Conservation (phyloP, 2,888 invertebrate species). For the Pycnomerus fuliginosus region DNA sequence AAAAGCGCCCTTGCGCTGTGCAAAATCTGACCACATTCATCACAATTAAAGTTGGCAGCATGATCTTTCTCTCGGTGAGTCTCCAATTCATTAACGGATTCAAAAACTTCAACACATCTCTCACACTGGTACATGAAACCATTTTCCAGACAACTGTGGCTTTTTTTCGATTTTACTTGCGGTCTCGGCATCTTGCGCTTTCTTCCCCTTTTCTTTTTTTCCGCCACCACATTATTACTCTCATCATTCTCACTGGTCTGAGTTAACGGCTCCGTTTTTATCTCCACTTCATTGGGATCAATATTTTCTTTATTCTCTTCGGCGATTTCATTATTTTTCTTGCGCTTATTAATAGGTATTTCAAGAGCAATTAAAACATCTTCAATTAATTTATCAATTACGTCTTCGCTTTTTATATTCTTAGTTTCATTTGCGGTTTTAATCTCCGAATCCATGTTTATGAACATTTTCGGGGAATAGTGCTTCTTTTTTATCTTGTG, state of each 20-base stretch:
- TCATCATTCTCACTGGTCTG: constrained; percentile 10
- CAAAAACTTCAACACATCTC: constrained; percentile 46
- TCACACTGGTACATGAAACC: constrained; percentile 52
- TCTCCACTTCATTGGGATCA: not conserved
- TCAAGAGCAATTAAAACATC: constrained; percentile 48
- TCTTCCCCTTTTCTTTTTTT: constrained; percentile 44
- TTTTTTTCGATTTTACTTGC: constrained; percentile 30
- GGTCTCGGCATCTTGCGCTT: constrained; percentile 46
- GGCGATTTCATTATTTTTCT: not conserved
- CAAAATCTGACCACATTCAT: constrained; percentile 50
- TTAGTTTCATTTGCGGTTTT: constrained; percentile 6
- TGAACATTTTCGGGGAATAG: constrained; percentile 50
- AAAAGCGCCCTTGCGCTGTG: constrained; percentile 50
- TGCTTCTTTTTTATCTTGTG: constrained; percentile 59
- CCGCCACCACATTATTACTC: constrained; percentile 21
- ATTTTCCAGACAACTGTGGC: constrained; percentile 33
- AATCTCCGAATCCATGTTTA: too few relatives aligned
- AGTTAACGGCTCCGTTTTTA: constrained; percentile 31
- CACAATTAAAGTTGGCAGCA: constrained; percentile 50
- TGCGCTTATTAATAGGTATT: constrained; percentile 34
- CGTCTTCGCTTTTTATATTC: constrained; percentile 41
- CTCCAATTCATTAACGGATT: constrained; percentile 44
- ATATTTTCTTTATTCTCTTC: constrained; percentile 19
- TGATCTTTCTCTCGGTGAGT: constrained; percentile 48
- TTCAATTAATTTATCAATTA: constrained; percentile 47